These are phyloP conservation scores for Drosophila testacea DNA, from an alignment of 2,888 invertebrate genomes.

Conservation along the genomic window DNA sequence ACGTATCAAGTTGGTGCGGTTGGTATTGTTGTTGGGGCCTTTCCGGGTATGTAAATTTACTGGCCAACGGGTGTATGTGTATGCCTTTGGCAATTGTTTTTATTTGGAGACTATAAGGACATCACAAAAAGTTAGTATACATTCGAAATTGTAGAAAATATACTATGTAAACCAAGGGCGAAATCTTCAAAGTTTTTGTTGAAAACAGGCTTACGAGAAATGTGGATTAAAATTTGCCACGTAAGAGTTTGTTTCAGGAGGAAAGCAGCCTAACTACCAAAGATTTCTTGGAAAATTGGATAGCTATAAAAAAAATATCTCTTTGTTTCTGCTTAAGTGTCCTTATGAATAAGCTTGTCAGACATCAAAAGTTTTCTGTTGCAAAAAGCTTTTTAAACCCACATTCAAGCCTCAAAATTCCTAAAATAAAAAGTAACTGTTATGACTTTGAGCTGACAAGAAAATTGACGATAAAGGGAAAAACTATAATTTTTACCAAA, in stretches of 20 bases:
- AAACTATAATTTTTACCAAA: too few species aligned
- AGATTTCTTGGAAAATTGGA: background rate
- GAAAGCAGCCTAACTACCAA: background rate
- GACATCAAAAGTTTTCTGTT: too few species aligned
- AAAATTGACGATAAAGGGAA: too few species aligned
- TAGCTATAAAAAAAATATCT: background rate
- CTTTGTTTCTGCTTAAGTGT: too few species aligned
- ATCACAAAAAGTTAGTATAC: slow-evolving; percentile 67
- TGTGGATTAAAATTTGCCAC: background rate
- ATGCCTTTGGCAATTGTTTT: slow-evolving; percentile 56
- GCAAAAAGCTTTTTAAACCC: too few species aligned
- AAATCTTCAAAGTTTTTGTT: slow-evolving; percentile 10
- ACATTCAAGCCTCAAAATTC: too few species aligned
- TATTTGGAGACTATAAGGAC: slow-evolving; percentile 56
- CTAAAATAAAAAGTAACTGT: too few species aligned
- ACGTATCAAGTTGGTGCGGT: slow-evolving; percentile 44
- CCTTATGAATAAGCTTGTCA: too few species aligned
- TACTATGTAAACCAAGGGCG: background rate
- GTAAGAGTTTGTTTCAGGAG: background rate
- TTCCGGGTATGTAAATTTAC: slow-evolving; percentile 74
- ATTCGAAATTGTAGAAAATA: slow-evolving; percentile 30
- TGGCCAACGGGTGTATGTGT: slow-evolving; percentile 58
- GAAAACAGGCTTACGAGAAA: background rate
- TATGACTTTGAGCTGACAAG: too few species aligned
- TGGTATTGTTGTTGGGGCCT: slow-evolving; percentile 45